These are phyloP conservation scores for Ganaspis brasiliensis DNA, from an alignment of 2,888 invertebrate genomes.

Conservation along the genomic window DNA sequence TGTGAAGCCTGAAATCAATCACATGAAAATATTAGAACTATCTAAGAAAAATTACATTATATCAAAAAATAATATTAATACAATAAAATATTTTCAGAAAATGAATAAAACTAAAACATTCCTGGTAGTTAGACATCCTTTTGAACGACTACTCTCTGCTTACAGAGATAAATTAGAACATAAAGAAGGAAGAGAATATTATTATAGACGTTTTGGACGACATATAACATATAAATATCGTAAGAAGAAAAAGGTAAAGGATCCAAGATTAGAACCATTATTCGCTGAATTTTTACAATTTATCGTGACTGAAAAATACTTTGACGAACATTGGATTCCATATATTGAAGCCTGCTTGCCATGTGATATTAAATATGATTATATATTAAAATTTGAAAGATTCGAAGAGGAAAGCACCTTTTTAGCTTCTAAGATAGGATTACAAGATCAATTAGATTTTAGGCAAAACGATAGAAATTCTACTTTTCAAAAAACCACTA, in stretches of 20 bases:
- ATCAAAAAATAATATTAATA: no score
- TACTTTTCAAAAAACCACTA: constrained; percentile 72
- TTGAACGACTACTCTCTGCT: constrained; percentile 82
- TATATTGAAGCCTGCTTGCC: constrained; percentile 81
- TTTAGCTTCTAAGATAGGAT: constrained; percentile 70
- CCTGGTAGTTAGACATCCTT: constrained; percentile 82
- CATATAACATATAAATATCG: constrained; percentile 74
- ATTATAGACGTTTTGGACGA: constrained; percentile 74
- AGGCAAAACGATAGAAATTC: constrained; percentile 64
- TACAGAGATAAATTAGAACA: constrained; percentile 82
- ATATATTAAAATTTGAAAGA: constrained; percentile 81
- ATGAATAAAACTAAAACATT: constrained; percentile 68
- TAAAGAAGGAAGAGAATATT: constrained; percentile 73
- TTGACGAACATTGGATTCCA: constrained; percentile 82
- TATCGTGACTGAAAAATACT: constrained; percentile 74
- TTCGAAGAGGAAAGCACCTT: constrained; percentile 79
- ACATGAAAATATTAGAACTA: no score
- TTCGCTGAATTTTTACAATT: constrained; percentile 82
- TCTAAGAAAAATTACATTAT: no score
- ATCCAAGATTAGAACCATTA: constrained; percentile 71
- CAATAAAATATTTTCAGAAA: constrained; percentile 61
- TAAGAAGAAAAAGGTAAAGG: constrained; percentile 53
- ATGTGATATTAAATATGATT: constrained; percentile 81
- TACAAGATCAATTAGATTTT: constrained; percentile 64
- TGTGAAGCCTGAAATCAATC: no score